These are phyloP conservation scores for Benthosema pterotum DNA, from an alignment of 2,797 vertebrate genomes.

Conservation along the genomic window DNA sequence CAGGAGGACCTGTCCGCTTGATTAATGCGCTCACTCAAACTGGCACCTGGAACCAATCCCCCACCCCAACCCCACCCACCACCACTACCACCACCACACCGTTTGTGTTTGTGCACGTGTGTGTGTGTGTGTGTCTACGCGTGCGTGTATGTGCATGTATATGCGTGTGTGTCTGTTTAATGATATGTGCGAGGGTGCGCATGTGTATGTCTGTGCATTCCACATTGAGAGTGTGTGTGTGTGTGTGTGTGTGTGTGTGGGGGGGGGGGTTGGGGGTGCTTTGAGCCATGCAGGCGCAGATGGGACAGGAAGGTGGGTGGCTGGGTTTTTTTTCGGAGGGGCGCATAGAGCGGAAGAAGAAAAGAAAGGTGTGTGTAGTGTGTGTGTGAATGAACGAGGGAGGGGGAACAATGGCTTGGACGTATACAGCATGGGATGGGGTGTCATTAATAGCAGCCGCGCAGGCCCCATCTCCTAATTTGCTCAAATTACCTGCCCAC, in stretches of 20 bases:
- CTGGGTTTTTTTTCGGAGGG: conserved; percentile 54
- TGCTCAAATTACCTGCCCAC: conserved; percentile 79
- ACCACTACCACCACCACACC: conserved; percentile 42
- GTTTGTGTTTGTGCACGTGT: conserved; percentile 24
- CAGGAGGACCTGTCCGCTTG: conserved; percentile 75
- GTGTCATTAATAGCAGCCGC: conserved; percentile 72
- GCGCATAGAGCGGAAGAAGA: conserved; percentile 43
- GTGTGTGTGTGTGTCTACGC: conserved; percentile 10
- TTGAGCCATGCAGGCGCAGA: too few relatives aligned
- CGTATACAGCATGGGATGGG: conserved; percentile 61
- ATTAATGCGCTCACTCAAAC: conserved; percentile 83
- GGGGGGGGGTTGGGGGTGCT: too few relatives aligned
- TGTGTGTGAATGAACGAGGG: conserved; percentile 49
- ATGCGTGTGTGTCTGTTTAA: conserved; percentile 5
- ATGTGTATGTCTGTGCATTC: conserved; percentile 41
- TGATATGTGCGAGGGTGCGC: background rate
- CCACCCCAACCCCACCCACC: background rate
- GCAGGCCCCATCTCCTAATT: conserved; percentile 79
- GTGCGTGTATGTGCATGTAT: background rate
- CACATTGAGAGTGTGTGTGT: conserved; percentile 47
- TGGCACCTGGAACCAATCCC: conserved; percentile 81
- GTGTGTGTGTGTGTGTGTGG: too few relatives aligned
- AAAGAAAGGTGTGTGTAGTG: conserved; percentile 49
- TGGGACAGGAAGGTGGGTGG: conserved; percentile 52
- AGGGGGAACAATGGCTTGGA: conserved; percentile 66